phyloP scores from a whole-genome alignment of 2,797 vertebrate genomes.

The Lycodopsis pacificus region DNA sequence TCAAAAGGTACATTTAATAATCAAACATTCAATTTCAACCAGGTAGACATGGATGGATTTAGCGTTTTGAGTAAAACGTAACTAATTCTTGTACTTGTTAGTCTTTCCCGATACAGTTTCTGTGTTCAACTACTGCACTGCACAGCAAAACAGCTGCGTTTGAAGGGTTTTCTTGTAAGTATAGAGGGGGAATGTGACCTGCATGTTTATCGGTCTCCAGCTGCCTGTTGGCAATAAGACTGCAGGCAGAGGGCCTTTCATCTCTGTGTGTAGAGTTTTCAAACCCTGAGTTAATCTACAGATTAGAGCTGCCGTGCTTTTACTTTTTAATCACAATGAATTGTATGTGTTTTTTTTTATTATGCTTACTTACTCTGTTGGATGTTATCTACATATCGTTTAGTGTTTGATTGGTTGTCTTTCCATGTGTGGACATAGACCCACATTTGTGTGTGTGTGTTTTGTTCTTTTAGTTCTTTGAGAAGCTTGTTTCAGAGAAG shows the following conservation, averaged over 20 bases:
- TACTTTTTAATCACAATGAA: conserved; percentile 55
- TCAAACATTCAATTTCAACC: background rate
- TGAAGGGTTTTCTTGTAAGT: background rate
- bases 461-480: background rate
- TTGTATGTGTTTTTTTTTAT: conserved; percentile 40
- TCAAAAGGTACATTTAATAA: background rate
- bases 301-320: conserved; percentile 50
- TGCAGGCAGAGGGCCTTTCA: conserved; percentile 29
- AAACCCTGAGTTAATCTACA: conserved; percentile 47
- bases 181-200: background rate
- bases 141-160: background rate
- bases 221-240: conserved; percentile 17
- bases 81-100: background rate
- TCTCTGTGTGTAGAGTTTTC: conserved; percentile 13
- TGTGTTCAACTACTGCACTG: background rate
- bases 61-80: background rate
- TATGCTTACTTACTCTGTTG: background rate
- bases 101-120: background rate
- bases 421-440: background rate
- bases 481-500: background rate
- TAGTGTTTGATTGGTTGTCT: background rate
- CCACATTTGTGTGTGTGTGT: background rate
- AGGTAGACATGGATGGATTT: background rate
- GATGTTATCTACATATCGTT: background rate
- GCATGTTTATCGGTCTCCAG: conserved; percentile 6